These are phyloP conservation scores for Platysternon megacephalum DNA, from an alignment of 2,113 vertebrate genomes.

Conservation along the genomic window DNA sequence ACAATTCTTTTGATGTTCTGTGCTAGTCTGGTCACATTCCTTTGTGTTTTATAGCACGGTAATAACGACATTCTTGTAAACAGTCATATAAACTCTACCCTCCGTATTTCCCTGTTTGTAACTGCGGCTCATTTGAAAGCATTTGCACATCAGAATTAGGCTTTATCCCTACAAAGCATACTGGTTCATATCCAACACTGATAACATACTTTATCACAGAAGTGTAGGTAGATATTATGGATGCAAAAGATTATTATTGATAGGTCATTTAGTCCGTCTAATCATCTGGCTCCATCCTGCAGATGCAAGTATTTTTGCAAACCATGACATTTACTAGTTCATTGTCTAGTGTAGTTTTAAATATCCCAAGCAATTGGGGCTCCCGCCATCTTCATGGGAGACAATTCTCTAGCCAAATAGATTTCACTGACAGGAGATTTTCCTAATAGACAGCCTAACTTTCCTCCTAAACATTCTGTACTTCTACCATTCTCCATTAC, in stretches of 20 bases:
- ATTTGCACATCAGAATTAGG: slow-evolving; percentile 50
- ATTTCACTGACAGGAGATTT: not conserved
- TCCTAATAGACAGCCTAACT: not conserved
- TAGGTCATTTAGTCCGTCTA: not conserved
- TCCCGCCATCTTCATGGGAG: slow-evolving; percentile 1
- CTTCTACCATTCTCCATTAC: not conserved
- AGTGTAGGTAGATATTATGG: not conserved
- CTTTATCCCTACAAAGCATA: slow-evolving; percentile 27
- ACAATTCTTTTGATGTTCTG: slow-evolving; percentile 70
- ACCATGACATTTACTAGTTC: not conserved
- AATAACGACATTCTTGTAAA: slow-evolving; percentile 75
- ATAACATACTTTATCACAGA: not conserved
- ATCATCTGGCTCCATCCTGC: not conserved
- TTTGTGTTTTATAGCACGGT: slow-evolving; percentile 69
- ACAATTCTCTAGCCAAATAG: not conserved
- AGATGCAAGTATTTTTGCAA: not conserved
- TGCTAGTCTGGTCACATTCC: slow-evolving; percentile 69
- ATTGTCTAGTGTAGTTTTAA: not conserved
- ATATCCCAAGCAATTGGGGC: not conserved
- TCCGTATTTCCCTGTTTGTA: slow-evolving; percentile 41
- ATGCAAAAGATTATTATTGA: not conserved
- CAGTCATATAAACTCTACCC: slow-evolving; percentile 68
- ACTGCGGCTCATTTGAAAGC: slow-evolving; percentile 40
- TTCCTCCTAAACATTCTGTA: not conserved
- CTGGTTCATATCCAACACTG: not conserved